Conservation (phyloP, 2,888 invertebrate species). For the Philereme transversata region DNA sequence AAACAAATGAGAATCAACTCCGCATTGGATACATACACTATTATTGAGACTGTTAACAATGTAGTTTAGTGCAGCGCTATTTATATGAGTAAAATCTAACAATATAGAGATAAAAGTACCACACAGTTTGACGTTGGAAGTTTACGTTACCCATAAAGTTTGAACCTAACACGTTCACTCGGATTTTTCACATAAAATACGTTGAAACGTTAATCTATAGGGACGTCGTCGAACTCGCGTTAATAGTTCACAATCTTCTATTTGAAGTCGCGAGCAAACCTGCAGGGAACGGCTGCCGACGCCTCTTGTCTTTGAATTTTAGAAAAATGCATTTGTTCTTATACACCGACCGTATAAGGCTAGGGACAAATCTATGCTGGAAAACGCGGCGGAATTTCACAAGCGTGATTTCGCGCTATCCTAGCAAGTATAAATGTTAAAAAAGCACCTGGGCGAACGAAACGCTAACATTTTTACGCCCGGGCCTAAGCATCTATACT, state of each 20-base stretch:
- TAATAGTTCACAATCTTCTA: constrained; percentile 65
- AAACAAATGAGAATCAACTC: not conserved
- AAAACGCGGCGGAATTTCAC: no score
- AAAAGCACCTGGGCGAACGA: no score
- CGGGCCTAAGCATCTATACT: no score
- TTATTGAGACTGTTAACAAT: constrained; percentile 13
- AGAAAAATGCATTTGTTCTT: not conserved
- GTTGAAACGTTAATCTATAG: constrained; percentile 48
- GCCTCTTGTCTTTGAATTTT: constrained; percentile 1
- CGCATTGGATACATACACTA: not conserved
- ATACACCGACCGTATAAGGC: no score
- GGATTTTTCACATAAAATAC: constrained; percentile 47
- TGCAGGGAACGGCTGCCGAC: constrained; percentile 40
- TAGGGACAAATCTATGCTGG: no score
- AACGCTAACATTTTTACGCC: no score
- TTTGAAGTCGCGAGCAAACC: constrained; percentile 54
- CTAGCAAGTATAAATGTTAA: no score
- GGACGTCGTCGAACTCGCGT: constrained; percentile 46
- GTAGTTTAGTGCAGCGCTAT: not conserved
- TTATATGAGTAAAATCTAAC: constrained; percentile 27
- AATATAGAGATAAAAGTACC: constrained; percentile 33
- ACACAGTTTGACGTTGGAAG: constrained; percentile 26
- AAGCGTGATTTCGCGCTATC: no score
- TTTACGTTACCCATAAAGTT: constrained; percentile 41
- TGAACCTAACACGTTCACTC: constrained; percentile 41